A percentile compares a stretch with the other conserved stretches of the same genome.
phyloP scores from a whole-genome alignment of 2,113 vertebrate species.

The Sorex fumeus region DNA sequence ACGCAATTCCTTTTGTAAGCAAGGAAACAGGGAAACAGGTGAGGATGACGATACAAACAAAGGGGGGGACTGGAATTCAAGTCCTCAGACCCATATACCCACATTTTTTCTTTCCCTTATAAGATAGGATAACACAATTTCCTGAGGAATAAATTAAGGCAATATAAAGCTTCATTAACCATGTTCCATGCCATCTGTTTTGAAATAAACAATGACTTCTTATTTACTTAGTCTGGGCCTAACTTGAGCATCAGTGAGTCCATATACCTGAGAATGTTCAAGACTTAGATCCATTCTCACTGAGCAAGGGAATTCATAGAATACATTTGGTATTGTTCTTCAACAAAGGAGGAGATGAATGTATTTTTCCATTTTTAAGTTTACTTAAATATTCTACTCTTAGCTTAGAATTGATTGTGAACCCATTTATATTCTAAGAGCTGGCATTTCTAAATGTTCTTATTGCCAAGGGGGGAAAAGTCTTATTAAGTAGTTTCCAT shows the following conservation, averaged over 20 bases:
- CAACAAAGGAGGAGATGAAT: constrained; percentile 33
- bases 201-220: background rate
- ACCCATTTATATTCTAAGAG: constrained; percentile 1
- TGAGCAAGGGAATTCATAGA: constrained; percentile 30
- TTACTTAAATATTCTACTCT: constrained; percentile 51
- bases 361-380: constrained; percentile 57
- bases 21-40: constrained; percentile 13
- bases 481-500: constrained; percentile 57
- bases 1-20: constrained; percentile 19
- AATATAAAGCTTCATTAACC: background rate
- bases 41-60: background rate
- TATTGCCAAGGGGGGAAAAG: constrained; percentile 28
- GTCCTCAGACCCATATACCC: background rate
- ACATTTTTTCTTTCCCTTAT: background rate
- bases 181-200: background rate
- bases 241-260: background rate
- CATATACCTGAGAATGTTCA: background rate
- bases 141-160: constrained; percentile 27
- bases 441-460: constrained; percentile 14
- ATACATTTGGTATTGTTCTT: constrained; percentile 27
- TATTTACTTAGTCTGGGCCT: background rate
- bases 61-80: too few species aligned
- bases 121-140: background rate
- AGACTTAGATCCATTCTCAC: background rate
- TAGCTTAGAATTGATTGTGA: constrained; percentile 30